These are phyloP conservation scores for Buceros bicornis DNA, from an alignment of 2,797 vertebrate species.

Conservation along the genomic window DNA sequence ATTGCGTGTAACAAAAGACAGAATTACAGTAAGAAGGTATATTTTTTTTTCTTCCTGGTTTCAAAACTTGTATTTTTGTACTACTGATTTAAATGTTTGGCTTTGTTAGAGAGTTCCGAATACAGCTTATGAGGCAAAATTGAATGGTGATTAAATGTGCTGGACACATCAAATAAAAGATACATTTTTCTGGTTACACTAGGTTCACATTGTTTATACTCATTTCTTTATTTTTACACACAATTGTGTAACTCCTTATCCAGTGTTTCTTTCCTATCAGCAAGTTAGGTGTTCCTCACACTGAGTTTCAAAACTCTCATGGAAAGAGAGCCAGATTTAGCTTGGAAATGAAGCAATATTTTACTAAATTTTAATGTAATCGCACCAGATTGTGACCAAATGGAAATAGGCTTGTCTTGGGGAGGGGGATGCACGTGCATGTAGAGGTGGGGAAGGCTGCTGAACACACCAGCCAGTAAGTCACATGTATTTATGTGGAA, in stretches of 20 bases:
- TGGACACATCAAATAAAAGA: slow-evolving; percentile 76
- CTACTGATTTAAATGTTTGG: slow-evolving; percentile 29
- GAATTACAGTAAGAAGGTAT: slow-evolving; percentile 19
- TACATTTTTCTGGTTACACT: slow-evolving; percentile 35
- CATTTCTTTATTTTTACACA: not conserved
- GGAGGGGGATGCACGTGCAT: accelerated
- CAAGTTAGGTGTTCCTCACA: not conserved
- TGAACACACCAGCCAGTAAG: not conserved
- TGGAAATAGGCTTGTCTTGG: not conserved
- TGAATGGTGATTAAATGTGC: slow-evolving; percentile 68
- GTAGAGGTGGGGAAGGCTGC: accelerated
- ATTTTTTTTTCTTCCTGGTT: slow-evolving; percentile 38
- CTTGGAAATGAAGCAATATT: not conserved
- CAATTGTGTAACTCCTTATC: not conserved
- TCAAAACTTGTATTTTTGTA: slow-evolving; percentile 68
- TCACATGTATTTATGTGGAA: accelerated
- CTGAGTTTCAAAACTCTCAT: not conserved
- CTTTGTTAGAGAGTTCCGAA: slow-evolving; percentile 50
- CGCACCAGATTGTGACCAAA: not conserved
- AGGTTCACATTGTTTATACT: not conserved
- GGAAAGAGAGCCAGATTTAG: not conserved
- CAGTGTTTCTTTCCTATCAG: not conserved
- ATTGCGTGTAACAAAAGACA: slow-evolving; percentile 13
- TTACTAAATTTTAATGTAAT: not conserved
- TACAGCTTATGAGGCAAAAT: slow-evolving; percentile 23